phyloP scores from a whole-genome alignment of 2,888 invertebrate genomes.

The Stenurella melanura region DNA sequence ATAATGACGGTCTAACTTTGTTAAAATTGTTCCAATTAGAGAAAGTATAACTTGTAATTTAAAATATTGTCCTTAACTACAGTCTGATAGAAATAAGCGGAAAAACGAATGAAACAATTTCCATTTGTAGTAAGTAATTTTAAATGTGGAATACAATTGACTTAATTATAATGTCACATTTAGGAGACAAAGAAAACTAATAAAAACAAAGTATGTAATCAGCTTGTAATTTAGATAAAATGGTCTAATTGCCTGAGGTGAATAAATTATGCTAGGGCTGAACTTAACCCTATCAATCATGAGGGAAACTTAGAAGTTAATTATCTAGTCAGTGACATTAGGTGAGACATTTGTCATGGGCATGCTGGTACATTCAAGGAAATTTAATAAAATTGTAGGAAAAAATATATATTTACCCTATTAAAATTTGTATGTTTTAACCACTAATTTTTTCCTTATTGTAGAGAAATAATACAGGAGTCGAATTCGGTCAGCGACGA shows the following conservation, averaged over 20 bases:
- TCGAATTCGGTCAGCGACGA: too few species aligned
- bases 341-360: constrained; percentile 7
- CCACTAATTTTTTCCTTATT: too few species aligned
- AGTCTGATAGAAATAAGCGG: constrained; percentile 28
- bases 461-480: too few species aligned
- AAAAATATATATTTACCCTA: neutral
- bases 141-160: constrained; percentile 40
- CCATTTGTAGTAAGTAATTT: constrained; percentile 43
- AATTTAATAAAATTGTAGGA: neutral
- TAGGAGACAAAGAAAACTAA: constrained; percentile 30
- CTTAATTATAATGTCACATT: constrained; percentile 44
- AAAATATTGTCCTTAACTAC: constrained; percentile 40
- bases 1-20: constrained; percentile 35
- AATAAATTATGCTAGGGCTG: constrained; percentile 17
- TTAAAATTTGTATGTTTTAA: too few species aligned
- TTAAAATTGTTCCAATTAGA: constrained; percentile 42
- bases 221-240: constrained; percentile 38
- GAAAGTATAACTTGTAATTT: constrained; percentile 44
- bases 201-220: constrained; percentile 35
- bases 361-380: neutral
- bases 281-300: constrained; percentile 32
- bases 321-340: constrained; percentile 21
- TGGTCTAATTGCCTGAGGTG: constrained; percentile 31
- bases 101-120: constrained; percentile 41
- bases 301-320: constrained; percentile 26